Conservation (phyloP, 2,113 vertebrate genomes). For the Puntigrus tetrazona region DNA sequence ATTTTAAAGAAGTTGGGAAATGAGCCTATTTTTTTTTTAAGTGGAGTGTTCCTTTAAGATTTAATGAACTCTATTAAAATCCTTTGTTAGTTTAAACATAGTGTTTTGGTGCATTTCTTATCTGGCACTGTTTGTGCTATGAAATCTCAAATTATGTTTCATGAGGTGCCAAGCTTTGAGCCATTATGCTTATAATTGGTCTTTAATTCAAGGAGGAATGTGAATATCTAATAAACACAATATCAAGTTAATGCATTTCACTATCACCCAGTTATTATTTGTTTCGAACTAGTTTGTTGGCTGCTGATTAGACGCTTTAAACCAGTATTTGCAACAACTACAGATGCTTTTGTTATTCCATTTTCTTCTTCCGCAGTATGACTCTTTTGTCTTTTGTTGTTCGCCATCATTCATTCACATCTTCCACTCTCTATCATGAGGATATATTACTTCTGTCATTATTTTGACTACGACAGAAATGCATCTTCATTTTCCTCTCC, state of each 20-base stretch:
- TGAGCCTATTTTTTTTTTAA: too few relatives aligned
- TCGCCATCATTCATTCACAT: neutral
- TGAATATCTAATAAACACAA: neutral
- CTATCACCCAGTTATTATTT: neutral
- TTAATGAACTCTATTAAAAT: neutral
- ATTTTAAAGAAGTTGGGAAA: too few relatives aligned
- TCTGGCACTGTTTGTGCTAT: neutral
- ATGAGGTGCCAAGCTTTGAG: neutral
- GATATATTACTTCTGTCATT: conserved; percentile 13
- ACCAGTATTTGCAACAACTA: neutral
- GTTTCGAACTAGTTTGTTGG: neutral
- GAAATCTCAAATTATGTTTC: neutral
- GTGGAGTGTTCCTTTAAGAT: too few relatives aligned
- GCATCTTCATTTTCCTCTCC: neutral
- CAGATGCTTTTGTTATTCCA: neutral
- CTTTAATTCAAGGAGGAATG: neutral
- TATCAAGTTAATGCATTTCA: too few relatives aligned
- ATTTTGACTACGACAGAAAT: neutral
- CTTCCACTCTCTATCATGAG: neutral
- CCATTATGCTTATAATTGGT: neutral
- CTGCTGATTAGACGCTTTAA: neutral
- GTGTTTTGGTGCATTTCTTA: neutral
- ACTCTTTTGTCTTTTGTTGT: neutral
- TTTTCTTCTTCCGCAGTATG: neutral
- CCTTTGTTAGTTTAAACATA: neutral